Evolutionary conservation across 2,888 invertebrate species (phyloP).

Genomic region (Oscheius sp.): DNA sequence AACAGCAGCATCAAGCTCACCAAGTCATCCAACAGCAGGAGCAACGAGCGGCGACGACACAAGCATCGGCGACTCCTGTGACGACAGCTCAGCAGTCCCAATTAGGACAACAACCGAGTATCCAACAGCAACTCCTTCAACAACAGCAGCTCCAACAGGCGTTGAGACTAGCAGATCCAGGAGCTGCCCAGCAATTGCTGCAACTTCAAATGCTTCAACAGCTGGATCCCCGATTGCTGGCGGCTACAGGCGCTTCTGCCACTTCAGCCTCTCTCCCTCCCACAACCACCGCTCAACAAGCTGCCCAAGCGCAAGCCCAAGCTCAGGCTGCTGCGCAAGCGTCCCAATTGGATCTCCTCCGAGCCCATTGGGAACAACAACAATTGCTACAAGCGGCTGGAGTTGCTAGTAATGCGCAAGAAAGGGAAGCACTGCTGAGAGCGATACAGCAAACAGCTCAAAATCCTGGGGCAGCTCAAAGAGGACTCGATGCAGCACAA

Average conservation of each 20-base stretch:
- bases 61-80: neutral
- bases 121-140: constrained; percentile 14
- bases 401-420: too few species aligned
- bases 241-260: too few species aligned
- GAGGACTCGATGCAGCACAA: neutral
- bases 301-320: neutral
- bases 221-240: constrained; percentile 3
- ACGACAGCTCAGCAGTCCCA: neutral
- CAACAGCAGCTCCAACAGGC: constrained; percentile 6
- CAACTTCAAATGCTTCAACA: constrained; percentile 16
- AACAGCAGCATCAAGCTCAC: constrained; percentile 25
- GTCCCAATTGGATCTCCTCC: constrained; percentile 10
- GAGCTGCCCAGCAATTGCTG: constrained; percentile 7
- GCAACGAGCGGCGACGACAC: neutral
- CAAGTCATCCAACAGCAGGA: too few species aligned
- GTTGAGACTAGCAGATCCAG: neutral
- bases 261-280: neutral
- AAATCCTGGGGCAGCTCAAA: neutral
- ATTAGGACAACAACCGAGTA: neutral
- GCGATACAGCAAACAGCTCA: neutral
- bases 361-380: constrained; percentile 31
- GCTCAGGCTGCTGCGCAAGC: neutral
- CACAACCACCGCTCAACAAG: neutral
- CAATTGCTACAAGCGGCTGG: neutral
- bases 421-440: constrained; percentile 9